Evolutionary conservation across 64 coral and sea anemone genomes (phyloP).

Genomic region (Actinia tenebrosa): DNA sequence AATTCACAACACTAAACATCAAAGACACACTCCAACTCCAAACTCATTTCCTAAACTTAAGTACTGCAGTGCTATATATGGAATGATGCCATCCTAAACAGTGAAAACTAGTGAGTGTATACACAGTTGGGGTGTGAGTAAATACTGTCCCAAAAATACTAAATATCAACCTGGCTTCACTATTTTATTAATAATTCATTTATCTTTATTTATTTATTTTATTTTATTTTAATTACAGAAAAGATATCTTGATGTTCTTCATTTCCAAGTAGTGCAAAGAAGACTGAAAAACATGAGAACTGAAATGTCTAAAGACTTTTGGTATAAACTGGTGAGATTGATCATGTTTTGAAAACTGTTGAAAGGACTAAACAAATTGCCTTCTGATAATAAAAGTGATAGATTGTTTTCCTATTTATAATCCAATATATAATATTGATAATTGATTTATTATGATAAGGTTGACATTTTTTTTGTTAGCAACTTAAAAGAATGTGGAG

Average conservation of each 20-base stretch:
- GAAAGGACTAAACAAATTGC: no score
- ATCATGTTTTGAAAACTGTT: not conserved
- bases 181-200: not conserved
- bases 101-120: no score
- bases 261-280: conserved; percentile 59
- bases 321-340: conserved; percentile 53
- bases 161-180: not conserved
- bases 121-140: no score
- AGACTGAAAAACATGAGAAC: conserved; percentile 75
- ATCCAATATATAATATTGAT: not conserved
- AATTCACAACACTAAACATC: no score
- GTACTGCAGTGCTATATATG: no score
- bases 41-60: no score
- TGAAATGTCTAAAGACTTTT: conserved; percentile 57
- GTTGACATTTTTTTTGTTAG: conserved; percentile 11
- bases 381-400: no score
- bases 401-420: no score
- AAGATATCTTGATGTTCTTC: conserved; percentile 48
- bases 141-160: no score
- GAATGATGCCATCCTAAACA: no score
- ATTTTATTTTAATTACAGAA: conserved; percentile 26
- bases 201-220: no score
- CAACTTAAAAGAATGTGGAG: conserved; percentile 63
- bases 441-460: not conserved
- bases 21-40: no score